These are phyloP conservation scores for Tetramorium parvispinum DNA, from an alignment of 1,140 invertebrate genomes.

Conservation along the genomic window DNA sequence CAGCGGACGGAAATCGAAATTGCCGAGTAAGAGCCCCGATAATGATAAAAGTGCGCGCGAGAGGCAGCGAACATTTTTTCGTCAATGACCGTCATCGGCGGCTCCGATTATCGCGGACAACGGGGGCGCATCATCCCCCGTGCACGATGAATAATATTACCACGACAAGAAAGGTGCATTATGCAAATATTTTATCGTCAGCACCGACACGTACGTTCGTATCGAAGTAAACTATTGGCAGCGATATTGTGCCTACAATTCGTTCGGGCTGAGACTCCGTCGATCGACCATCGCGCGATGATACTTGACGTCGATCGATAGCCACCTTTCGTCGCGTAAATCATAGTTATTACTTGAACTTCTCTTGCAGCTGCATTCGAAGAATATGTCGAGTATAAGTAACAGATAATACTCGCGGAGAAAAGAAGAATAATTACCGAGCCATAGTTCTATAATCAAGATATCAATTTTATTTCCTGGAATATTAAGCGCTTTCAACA, in stretches of 20 bases:
- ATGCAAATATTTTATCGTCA: constrained; percentile 4
- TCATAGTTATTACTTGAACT: background rate
- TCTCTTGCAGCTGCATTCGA: background rate
- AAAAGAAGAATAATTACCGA: background rate
- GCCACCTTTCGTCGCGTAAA: background rate
- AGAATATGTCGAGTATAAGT: background rate
- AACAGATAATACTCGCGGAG: background rate
- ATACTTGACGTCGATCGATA: constrained; percentile 11
- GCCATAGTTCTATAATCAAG: background rate
- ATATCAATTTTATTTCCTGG: background rate
- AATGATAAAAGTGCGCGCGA: constrained; percentile 14
- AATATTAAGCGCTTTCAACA: background rate
- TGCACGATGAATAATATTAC: constrained; percentile 6
- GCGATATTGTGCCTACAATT: background rate
- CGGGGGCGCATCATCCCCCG: background rate
- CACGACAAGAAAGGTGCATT: constrained; percentile 10
- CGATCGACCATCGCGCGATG: background rate
- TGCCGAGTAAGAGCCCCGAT: constrained; percentile 16
- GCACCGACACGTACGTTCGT: background rate
- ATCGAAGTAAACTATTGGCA: background rate
- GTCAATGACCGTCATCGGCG: constrained; percentile 48
- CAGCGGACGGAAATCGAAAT: constrained; percentile 28
- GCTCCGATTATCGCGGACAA: background rate
- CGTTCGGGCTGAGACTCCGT: background rate
- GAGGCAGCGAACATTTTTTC: constrained; percentile 7